A percentile compares a stretch with the other conserved stretches of the same genome.
Conservation (phyloP, 2,797 vertebrate species). For the Buphagus erythrorhynchus region DNA sequence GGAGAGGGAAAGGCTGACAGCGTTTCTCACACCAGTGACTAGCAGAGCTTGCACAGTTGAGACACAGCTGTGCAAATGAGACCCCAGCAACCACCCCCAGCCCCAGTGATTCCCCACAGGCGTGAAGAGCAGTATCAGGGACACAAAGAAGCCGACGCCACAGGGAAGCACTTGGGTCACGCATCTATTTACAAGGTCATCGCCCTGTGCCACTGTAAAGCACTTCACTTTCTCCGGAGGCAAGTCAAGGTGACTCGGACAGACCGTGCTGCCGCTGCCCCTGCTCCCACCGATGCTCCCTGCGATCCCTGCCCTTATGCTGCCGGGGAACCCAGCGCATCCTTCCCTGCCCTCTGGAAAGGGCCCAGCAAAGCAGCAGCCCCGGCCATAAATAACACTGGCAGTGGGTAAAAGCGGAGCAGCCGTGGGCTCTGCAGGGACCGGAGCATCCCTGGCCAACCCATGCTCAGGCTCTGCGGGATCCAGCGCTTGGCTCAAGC, state of each 20-base stretch:
- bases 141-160: constrained; percentile 1
- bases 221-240: not conserved
- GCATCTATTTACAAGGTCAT: constrained; percentile 49
- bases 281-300: not conserved
- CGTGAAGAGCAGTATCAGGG: not conserved
- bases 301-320: not conserved
- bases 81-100: not conserved
- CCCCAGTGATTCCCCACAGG: not conserved
- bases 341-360: not conserved
- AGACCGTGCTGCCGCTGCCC: not conserved
- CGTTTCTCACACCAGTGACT: not conserved
- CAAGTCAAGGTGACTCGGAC: constrained; percentile 4
- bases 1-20: not conserved
- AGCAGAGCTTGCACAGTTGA: not conserved
- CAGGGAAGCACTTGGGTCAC: constrained; percentile 16
- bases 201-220: not conserved
- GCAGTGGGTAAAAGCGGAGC: not conserved
- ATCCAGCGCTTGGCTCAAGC: not conserved
- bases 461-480: not conserved
- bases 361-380: not conserved
- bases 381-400: not conserved
- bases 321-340: not conserved
- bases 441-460: not conserved
- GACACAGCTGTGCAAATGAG: constrained; percentile 21
- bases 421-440: not conserved